phyloP scores from a whole-genome alignment of 2,888 invertebrate species.

The Drosophila mettleri region DNA sequence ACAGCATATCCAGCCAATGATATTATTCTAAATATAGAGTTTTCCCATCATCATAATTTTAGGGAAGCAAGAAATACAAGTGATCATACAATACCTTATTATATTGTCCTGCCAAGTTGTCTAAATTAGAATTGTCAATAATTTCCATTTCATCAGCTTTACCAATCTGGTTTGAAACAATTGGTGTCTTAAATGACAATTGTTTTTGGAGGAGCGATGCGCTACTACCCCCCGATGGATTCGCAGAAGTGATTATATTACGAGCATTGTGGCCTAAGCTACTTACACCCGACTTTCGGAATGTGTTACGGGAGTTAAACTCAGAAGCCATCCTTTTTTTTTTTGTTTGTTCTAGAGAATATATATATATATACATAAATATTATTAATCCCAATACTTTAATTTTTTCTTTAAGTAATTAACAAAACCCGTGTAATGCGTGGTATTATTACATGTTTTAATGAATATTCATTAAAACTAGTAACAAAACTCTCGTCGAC shows the following conservation, averaged over 20 bases:
- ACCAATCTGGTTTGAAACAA: constrained; percentile 77
- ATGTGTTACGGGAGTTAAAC: constrained; percentile 71
- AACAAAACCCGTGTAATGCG: too few relatives aligned
- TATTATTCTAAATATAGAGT: constrained; percentile 67
- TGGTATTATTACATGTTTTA: too few relatives aligned
- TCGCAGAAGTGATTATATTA: constrained; percentile 82
- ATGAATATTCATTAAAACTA: too few relatives aligned
- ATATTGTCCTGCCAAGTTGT: constrained; percentile 75
- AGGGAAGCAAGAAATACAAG: too few relatives aligned
- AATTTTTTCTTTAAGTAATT: too few relatives aligned
- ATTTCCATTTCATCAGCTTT: constrained; percentile 84
- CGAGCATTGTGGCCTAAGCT: constrained; percentile 61
- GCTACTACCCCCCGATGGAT: constrained; percentile 81
- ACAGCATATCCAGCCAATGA: constrained; percentile 87
- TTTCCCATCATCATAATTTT: background rate
- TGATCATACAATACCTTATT: constrained; percentile 70
- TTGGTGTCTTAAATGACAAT: constrained; percentile 83
- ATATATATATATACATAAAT: too few relatives aligned
- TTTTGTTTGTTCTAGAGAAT: background rate
- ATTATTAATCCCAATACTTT: too few relatives aligned
- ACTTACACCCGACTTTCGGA: constrained; percentile 62
- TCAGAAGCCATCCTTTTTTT: constrained; percentile 69
- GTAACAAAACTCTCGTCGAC: too few relatives aligned
- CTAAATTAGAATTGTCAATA: constrained; percentile 81
- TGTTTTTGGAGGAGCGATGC: constrained; percentile 83